Percentiles rank a stretch among this genome's conserved stretches.
These are phyloP conservation scores for Eristalinus aeneus DNA, from an alignment of 2,888 invertebrate genomes.

Conservation along the genomic window DNA sequence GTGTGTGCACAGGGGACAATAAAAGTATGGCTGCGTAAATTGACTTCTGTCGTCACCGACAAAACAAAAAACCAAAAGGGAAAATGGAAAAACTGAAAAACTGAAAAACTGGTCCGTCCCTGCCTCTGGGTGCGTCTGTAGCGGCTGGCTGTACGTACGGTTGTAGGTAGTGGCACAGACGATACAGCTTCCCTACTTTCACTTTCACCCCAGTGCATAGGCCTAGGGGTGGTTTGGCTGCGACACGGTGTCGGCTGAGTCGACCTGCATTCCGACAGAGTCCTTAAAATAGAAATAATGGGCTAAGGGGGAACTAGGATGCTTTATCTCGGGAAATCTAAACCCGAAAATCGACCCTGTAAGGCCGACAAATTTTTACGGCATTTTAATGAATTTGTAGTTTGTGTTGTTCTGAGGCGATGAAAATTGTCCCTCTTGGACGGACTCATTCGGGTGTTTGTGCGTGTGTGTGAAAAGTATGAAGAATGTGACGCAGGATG, in stretches of 20 bases:
- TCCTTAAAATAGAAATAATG: constrained; percentile 61
- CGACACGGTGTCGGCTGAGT: neutral
- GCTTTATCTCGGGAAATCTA: constrained; percentile 49
- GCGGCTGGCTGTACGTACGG: neutral
- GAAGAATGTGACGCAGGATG: constrained; percentile 73
- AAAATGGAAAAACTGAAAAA: constrained; percentile 20
- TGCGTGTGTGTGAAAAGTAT: constrained; percentile 52
- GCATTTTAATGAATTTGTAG: constrained; percentile 73
- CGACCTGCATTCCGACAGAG: constrained; percentile 59
- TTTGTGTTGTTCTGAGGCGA: constrained; percentile 59
- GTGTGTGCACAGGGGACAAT: constrained; percentile 5
- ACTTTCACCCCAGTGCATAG: constrained; percentile 60
- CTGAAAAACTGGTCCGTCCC: constrained; percentile 24
- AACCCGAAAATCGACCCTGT: constrained; percentile 42
- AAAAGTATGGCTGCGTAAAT: constrained; percentile 61
- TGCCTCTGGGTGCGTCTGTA: neutral
- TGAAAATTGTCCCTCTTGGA: constrained; percentile 61
- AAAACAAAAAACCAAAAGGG: constrained; percentile 1
- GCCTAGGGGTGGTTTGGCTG: constrained; percentile 53
- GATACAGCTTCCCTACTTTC: constrained; percentile 65
- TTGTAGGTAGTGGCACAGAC: constrained; percentile 12
- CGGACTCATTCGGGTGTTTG: neutral
- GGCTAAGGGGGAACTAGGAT: constrained; percentile 14
- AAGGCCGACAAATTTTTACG: constrained; percentile 73
- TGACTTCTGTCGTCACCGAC: constrained; percentile 69